A percentile compares a stretch with the other conserved stretches of the same genome.
These are phyloP conservation scores for Hemichromis elongatus DNA, from an alignment of 2,113 vertebrate species.

Conservation along the genomic window DNA sequence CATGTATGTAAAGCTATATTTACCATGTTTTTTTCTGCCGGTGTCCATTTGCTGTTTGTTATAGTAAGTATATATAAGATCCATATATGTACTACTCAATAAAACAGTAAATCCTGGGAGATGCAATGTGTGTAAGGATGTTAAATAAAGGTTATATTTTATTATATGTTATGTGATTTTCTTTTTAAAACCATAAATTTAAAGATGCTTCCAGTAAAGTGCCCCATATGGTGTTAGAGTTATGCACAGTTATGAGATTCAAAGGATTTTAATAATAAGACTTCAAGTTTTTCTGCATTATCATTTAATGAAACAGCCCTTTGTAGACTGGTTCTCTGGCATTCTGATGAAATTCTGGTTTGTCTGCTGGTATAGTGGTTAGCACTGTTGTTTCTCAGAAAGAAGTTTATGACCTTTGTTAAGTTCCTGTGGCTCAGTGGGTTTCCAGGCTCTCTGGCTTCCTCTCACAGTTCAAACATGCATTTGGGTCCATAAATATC, in stretches of 20 bases:
- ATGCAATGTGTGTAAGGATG: neutral
- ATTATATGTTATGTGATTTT: neutral
- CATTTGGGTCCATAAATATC: neutral
- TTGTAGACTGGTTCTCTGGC: neutral
- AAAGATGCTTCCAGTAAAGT: neutral
- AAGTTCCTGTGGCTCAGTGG: neutral
- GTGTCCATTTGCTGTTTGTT: constrained; percentile 18
- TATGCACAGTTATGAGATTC: neutral
- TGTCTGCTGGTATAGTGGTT: neutral
- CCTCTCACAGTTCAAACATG: fast-evolving
- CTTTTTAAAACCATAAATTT: neutral
- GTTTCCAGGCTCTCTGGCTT: neutral
- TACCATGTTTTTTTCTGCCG: constrained; percentile 3
- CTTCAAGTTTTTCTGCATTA: neutral
- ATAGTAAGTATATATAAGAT: neutral
- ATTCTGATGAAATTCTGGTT: fast-evolving
- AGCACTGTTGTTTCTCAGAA: neutral
- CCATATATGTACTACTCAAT: constrained; percentile 15
- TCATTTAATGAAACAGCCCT: neutral
- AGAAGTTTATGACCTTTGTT: fast-evolving
- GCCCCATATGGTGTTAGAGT: neutral
- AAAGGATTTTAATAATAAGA: neutral
- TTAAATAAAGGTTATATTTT: constrained; percentile 45
- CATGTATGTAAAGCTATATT: constrained; percentile 18
- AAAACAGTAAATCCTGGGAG: constrained; percentile 11